A percentile compares a stretch with the other conserved stretches of the same genome.
phyloP scores from a whole-genome alignment of 2,113 vertebrate genomes.

The Cricetomys ansorgei region DNA sequence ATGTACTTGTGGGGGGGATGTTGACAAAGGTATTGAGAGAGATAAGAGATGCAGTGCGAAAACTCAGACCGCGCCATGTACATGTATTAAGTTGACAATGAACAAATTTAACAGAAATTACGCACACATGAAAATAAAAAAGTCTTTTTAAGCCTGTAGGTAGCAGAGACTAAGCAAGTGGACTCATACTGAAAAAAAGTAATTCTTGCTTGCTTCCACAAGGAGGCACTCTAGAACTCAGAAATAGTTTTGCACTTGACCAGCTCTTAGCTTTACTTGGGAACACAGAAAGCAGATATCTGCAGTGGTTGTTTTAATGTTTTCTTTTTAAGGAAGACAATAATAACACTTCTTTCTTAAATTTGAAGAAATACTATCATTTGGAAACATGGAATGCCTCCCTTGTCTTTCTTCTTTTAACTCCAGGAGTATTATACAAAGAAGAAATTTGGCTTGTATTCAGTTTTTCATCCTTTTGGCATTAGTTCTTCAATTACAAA shows the following conservation, averaged over 20 bases:
- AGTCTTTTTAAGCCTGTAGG: neutral
- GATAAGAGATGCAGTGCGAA: neutral
- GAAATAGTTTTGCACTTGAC: neutral
- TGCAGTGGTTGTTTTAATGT: neutral
- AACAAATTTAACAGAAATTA: neutral
- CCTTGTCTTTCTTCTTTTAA: neutral
- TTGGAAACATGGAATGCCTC: neutral
- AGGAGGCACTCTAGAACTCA: constrained; percentile 77
- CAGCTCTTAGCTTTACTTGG: neutral
- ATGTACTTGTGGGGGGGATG: neutral
- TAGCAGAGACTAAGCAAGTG: neutral
- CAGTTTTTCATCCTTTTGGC: neutral
- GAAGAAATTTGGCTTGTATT: neutral
- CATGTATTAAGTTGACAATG: neutral
- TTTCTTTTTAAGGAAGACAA: constrained; percentile 1
- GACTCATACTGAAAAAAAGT: neutral
- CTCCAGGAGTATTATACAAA: neutral
- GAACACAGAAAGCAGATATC: neutral
- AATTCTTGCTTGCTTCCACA: constrained; percentile 72
- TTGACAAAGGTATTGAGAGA: neutral
- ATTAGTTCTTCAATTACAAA: constrained; percentile 11
- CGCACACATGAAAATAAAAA: neutral
- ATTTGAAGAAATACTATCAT: neutral
- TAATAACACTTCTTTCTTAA: neutral
- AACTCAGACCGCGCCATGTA: too few species aligned